These are phyloP conservation scores for Peromyscus californicus DNA, from an alignment of 2,113 vertebrate genomes.

Conservation along the genomic window DNA sequence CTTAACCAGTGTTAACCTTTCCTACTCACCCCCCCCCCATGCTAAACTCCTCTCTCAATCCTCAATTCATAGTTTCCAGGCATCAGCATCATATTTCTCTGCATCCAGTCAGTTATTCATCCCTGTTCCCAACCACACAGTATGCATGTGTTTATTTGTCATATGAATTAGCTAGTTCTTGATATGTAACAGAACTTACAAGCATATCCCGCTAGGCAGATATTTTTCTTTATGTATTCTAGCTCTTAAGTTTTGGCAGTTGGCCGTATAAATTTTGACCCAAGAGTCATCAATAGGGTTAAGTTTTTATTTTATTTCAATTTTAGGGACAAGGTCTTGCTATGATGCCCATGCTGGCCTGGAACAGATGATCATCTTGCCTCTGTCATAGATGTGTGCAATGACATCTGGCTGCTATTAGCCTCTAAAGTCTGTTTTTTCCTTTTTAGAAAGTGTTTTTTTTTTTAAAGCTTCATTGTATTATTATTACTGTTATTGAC, in stretches of 20 bases:
- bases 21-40: background rate
- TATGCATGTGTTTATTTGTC: background rate
- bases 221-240: slow-evolving; percentile 56
- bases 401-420: background rate
- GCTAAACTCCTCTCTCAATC: background rate
- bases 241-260: slow-evolving; percentile 9
- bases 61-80: background rate
- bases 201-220: background rate
- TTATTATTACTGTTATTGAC: slow-evolving; percentile 9
- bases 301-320: background rate
- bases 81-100: background rate
- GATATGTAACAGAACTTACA: slow-evolving; percentile 4
- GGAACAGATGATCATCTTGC: background rate
- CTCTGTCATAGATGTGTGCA: background rate
- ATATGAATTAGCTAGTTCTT: background rate
- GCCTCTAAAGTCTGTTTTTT: slow-evolving; percentile 29
- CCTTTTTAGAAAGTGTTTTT: slow-evolving; percentile 16
- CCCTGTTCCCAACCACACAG: background rate
- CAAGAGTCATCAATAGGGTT: slow-evolving; percentile 20
- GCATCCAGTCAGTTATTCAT: background rate
- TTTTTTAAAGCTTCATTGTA: background rate
- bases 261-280: background rate
- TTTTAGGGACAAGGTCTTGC: background rate
- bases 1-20: slow-evolving; percentile 24
- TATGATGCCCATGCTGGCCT: background rate